phyloP scores from a whole-genome alignment of 2,888 invertebrate genomes.

The Phengaris arion region DNA sequence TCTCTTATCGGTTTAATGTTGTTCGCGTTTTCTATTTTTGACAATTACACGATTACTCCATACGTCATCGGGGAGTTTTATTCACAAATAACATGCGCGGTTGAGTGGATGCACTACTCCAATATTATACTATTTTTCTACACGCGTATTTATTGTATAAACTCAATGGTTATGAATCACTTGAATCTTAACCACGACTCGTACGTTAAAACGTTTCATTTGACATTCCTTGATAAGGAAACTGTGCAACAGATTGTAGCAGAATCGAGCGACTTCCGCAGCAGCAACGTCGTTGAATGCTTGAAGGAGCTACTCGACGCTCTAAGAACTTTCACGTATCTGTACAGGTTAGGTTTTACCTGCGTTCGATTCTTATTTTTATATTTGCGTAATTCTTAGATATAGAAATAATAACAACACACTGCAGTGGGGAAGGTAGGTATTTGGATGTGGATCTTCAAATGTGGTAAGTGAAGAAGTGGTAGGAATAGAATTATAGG shows the following conservation, averaged over 20 bases:
- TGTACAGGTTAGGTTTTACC: background rate
- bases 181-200: slow-evolving; percentile 2
- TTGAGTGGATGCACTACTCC: slow-evolving; percentile 11
- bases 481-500: too few species aligned
- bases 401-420: background rate
- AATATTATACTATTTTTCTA: slow-evolving; percentile 10
- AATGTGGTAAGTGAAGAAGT: too few species aligned
- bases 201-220: background rate
- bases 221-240: background rate
- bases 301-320: background rate
- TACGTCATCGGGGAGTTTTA: background rate
- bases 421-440: too few species aligned
- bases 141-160: slow-evolving; percentile 3
- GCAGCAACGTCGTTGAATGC: background rate
- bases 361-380: background rate
- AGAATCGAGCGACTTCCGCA: background rate
- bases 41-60: too few species aligned
- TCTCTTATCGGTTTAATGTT: background rate
- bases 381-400: background rate
- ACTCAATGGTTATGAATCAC: slow-evolving; percentile 1
- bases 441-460: too few species aligned
- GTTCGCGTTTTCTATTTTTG: background rate
- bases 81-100: background rate
- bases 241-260: background rate
- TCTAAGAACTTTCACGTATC: background rate